Conservation (phyloP, 35 echinoderm and acorn worm species). For the Lytechinus variegatus region DNA sequence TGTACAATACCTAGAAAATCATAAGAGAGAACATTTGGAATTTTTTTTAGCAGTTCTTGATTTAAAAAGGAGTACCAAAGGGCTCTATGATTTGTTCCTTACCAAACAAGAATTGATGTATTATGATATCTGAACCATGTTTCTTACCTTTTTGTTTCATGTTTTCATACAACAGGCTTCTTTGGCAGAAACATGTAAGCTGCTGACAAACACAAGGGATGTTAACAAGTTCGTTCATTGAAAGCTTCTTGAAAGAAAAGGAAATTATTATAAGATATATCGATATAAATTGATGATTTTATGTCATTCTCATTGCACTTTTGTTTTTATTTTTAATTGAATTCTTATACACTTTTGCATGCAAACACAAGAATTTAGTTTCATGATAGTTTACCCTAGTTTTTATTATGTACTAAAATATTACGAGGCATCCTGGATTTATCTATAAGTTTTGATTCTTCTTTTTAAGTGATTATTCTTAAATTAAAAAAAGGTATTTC, state of each 20-base stretch:
- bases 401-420: not conserved
- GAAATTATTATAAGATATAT: not conserved
- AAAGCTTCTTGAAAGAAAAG: not conserved
- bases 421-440: not conserved
- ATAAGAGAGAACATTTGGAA: too few species aligned
- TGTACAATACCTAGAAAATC: too few species aligned
- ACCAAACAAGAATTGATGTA: not conserved
- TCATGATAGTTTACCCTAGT: not conserved
- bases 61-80: not conserved
- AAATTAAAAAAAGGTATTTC: not conserved
- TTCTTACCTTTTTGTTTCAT: not conserved
- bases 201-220: not conserved
- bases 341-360: constrained; percentile 27
- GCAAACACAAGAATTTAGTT: constrained; percentile 28
- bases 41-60: too few species aligned
- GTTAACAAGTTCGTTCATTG: not conserved
- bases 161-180: not conserved
- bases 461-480: not conserved
- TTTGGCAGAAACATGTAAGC: not conserved
- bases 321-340: not conserved
- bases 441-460: not conserved
- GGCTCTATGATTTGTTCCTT: not conserved
- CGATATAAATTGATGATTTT: constrained; percentile 41
- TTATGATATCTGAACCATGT: not conserved
- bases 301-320: not conserved